Evolutionary conservation across 2,113 vertebrate species (phyloP), one percentile per base, ranked within the genome.

Genomic region (Orycteropus afer): DNA sequence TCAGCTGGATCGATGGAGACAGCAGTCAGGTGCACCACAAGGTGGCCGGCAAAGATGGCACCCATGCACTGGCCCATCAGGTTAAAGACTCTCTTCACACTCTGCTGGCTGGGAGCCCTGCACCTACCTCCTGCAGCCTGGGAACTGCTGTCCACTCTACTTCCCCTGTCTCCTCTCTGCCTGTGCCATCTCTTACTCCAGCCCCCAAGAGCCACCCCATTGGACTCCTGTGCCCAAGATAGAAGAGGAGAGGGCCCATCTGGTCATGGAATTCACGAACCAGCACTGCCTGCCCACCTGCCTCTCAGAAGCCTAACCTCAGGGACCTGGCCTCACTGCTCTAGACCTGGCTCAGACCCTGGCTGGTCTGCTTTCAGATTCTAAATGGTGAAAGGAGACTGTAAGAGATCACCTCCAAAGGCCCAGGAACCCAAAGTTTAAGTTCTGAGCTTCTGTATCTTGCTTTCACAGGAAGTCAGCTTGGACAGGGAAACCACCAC

Each of bases 1-100:
- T 99, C 99, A 0, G 99, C 99, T 61, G 99, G 99, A 96, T 99
- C 99, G 71, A 99, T 98, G 97, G 99, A 99, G 88, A 99, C 99
- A 3, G 99, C 99, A 90, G 98, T 98, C 94, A 99, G 97, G 95
- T 99, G 99, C 77, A 99, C 99, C 45, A 99, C 97, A 80, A 99
- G 97, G 97, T 99, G 99, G 92, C 98, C 99, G 32, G 98, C 96
- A 96, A 99, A 99, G 97, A 99, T 98, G 55, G 98, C 96, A 20
- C 99, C 99, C 1, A 99, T 99, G 96, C 99, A 99, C 99, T 99
- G 98, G 93, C 91, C 97, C 11, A 59, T 93, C 45, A 90, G 49
- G 97, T 98, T 98, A 99, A 99, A 98, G 98, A 96, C 65, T 95
- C 59, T 95, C 95, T 95, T n/a, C 76, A 40, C n/a, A 89, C n/a